Evolutionary conservation across 2,888 invertebrate species (phyloP), one percentile per base, ranked within the genome.

Genomic region (Spodoptera exigua): DNA sequence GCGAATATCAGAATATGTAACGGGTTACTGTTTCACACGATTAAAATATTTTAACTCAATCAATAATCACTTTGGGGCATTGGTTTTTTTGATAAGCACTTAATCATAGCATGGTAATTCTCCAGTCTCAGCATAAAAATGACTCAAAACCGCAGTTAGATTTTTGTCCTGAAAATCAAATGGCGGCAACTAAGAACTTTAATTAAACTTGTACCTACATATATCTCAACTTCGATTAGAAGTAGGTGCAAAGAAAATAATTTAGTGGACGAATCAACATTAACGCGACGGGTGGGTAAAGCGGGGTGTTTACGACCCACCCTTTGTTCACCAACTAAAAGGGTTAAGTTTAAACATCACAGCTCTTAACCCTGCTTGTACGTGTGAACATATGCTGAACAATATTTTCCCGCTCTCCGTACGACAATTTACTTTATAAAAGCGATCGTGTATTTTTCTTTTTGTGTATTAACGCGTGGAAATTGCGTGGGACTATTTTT

Each of bases 241-340:
- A 78, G 75, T 61, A 79, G 80, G 77, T 81, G 82, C 78, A 82
- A 85, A 83, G 80, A 84, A 81, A 81, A 82, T 77, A 81, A 82
- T 85, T 86, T 81, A 64, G 69, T 69, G 63, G 52, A 69, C 63
- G 80, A 85, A 84, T 87, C 84, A 85, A 85, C 83, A 83, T 88
- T 85, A 79, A 83, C 81, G 79, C 77, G 69, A 69, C 68, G 72
- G 67, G 62, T 68, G 70, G 77, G 54, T 71, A 66, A 74, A 76
- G 69, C 61, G 68, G 61, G 75, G 74, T 83, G 84, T 87, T 89
- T 82, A 85, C 81, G 74, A 72, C 70, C 71, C 72, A 66, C 82
- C 86, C 85, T 88, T 90, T 89, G 87, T 89, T 86, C 80, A 72
- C 71, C 73, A 79, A 84, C 87, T 87, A 86, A 89, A 90, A 87